Base-by-base conservation (phyloP, 2,888 invertebrate species). In the Muscina levida region DNA sequence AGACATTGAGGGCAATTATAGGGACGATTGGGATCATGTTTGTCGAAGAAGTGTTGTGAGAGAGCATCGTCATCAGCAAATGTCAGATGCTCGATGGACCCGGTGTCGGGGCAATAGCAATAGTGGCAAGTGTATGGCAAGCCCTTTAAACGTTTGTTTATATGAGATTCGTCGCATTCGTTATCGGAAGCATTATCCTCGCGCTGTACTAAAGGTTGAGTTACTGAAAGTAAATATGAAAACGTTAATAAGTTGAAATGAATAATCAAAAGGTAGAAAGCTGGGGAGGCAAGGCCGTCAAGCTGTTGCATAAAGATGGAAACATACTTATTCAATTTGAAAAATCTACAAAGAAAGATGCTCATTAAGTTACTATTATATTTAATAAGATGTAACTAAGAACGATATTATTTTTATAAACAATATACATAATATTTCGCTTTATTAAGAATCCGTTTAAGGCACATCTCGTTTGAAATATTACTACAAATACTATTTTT, bases 21-120 rank as follows among this genome's bases (percentile, higher is more conserved):
- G 6, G 84, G 85, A 3, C 74, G 79, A 66, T 84, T 85, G 0
- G 85, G 85, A 75, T 85, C 84, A 31, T 85, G 85, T 15, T 77
- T 82, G 65, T 84, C 85, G 39, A 85, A 85, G 48, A 84, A 85
- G 77, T 85, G 85, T 71, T 85, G 84, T 6, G 85, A 84, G 4
- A 85, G 75, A 10, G 73, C 79, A 62, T 85, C 84, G 24, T 81
- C 79, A 62, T 81, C 67, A 2, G 67, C 65, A 46, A 84, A 85
- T n/a, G 79, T 57, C 10, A 84, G 51, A 51, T 84, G 80, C 42
- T 83, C 82, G 24, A 84, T 81, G 26, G 77, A 62, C 24, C 83
- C 83, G 0, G 56, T 59, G 17, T 75, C 53, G 0, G 75, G 82
- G 15, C 83, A 83, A 56, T 72, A 84, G 44, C 85, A 85, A 68